These are phyloP conservation scores for Solenopsis invicta DNA, from an alignment of 1,140 invertebrate genomes.

Conservation along the genomic window DNA sequence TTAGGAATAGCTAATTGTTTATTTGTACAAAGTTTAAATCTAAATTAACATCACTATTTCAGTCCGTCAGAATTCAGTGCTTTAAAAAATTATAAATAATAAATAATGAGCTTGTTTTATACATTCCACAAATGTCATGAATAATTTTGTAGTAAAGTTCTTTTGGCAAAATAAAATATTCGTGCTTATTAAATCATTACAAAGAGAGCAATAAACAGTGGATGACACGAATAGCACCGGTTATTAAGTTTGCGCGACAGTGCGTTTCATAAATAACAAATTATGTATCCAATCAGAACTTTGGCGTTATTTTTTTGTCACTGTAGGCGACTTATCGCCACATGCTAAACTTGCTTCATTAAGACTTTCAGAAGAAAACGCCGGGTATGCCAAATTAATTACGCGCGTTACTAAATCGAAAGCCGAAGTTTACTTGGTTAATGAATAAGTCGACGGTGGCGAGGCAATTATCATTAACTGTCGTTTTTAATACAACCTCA, in stretches of 20 bases:
- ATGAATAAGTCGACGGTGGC: constrained; percentile 44
- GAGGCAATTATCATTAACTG: constrained; percentile 47
- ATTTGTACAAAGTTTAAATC: not conserved
- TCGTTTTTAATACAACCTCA: constrained; percentile 47
- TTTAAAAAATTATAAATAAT: constrained; percentile 5
- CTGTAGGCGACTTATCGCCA: not conserved
- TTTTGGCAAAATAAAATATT: constrained; percentile 5
- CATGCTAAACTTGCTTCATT: constrained; percentile 50
- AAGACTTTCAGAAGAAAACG: constrained; percentile 53
- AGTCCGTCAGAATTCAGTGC: not conserved
- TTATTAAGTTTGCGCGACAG: not conserved
- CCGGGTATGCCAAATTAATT: constrained; percentile 45
- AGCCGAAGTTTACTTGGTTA: constrained; percentile 36
- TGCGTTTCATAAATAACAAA: constrained; percentile 38
- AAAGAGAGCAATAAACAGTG: not conserved
- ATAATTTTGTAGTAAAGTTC: constrained; percentile 30
- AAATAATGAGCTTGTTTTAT: constrained; percentile 11
- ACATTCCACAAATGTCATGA: not conserved
- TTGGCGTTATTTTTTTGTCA: not conserved
- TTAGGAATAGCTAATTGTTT: not conserved
- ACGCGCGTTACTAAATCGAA: constrained; percentile 49
- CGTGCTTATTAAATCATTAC: constrained; percentile 20
- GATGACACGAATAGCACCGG: not conserved
- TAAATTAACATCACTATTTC: not conserved
- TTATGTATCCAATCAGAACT: constrained; percentile 6